A percentile compares a stretch with the other conserved stretches of the same genome.
These are phyloP conservation scores for Amblyornis subalaris DNA, from an alignment of 2,113 vertebrate species.

Conservation along the genomic window DNA sequence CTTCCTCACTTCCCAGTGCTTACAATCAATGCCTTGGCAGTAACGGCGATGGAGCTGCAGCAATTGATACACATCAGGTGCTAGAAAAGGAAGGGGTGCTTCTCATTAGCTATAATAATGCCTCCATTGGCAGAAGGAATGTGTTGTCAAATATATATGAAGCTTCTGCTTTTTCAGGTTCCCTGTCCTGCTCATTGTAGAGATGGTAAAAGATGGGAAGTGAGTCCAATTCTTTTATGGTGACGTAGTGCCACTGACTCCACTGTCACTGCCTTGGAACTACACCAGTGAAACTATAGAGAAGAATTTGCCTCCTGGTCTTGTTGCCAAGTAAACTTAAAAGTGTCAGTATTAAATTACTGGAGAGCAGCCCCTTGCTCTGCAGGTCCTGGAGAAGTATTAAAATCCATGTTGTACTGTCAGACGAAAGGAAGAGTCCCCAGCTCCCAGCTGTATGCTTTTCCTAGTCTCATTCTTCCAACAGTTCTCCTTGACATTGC, in stretches of 20 bases:
- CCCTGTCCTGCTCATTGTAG: not conserved
- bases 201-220: not conserved
- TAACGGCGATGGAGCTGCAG: not conserved
- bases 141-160: not conserved
- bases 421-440: not conserved
- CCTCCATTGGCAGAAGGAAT: not conserved
- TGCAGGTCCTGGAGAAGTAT: not conserved
- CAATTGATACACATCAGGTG: not conserved
- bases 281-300: not conserved
- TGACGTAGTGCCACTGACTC: not conserved
- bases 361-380: not conserved
- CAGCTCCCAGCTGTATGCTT: not conserved
- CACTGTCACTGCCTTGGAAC: not conserved
- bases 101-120: not conserved
- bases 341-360: not conserved
- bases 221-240: not conserved
- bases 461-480: not conserved
- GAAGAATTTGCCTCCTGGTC: not conserved
- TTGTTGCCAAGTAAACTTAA: conserved; percentile 8
- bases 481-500: not conserved
- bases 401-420: not conserved
- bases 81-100: not conserved
- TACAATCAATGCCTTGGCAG: not conserved
- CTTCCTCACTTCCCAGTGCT: not conserved
- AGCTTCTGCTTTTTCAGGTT: not conserved